Conservation (phyloP, 1,140 invertebrate genomes). For the Halyomorpha halys region DNA sequence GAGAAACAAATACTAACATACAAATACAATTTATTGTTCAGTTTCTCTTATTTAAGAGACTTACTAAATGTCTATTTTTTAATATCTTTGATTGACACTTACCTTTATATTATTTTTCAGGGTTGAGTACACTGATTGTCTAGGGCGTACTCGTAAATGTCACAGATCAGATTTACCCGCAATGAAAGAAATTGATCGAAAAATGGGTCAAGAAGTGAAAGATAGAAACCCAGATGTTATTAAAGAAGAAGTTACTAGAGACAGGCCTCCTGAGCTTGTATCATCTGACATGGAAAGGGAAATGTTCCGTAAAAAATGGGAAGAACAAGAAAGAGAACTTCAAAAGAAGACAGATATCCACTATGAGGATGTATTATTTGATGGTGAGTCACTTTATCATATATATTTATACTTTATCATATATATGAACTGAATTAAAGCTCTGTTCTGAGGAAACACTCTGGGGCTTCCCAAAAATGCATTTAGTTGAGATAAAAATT, state of each 20-base stretch:
- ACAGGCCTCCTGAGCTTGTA: conserved; percentile 34
- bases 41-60: too few species aligned
- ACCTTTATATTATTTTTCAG: conserved; percentile 33
- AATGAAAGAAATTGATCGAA: conserved; percentile 54
- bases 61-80: too few species aligned
- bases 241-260: conserved; percentile 25
- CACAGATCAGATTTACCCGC: conserved; percentile 61
- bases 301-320: conserved; percentile 50
- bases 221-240: background rate
- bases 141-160: conserved; percentile 77
- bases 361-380: conserved; percentile 80
- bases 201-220: conserved; percentile 35
- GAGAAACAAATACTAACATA: too few species aligned
- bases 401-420: too few species aligned
- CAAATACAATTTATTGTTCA: too few species aligned
- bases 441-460: too few species aligned
- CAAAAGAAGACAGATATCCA: conserved; percentile 58
- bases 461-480: too few species aligned
- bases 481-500: too few species aligned
- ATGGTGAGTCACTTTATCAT: conserved; percentile 45
- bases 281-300: conserved; percentile 45
- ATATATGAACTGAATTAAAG: too few species aligned
- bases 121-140: conserved; percentile 79
- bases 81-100: too few species aligned
- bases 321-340: conserved; percentile 48